Evolutionary conservation across 64 coral and sea anemone genomes (phyloP), one percentile per base, ranked within the genome.

Genomic region (Orbicella faveolata): DNA sequence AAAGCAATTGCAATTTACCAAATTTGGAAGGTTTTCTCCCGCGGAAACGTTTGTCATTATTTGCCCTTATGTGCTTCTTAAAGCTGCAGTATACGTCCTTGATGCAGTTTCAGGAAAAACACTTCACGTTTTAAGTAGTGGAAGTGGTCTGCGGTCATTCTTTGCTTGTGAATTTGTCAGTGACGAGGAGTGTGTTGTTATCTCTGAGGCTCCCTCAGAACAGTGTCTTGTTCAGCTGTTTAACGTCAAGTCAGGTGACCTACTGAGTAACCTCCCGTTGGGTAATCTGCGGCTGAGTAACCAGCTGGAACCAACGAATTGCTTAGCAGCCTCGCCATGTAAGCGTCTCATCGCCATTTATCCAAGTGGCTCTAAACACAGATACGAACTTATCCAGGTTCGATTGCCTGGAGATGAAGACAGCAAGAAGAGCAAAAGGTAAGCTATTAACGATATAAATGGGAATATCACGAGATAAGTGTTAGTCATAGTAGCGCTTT

Each of bases 121-220:
- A 21, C 52, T 14, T 13, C 23, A 53, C 21, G 55, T 20, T 26
- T 13, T 79, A 12, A 13, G 52, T n/a, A 57, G 1, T 23, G 2
- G 7, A 21, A n/a, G 48, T 8, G 7, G 16, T 39, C 23, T 0
- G 17, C 0, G 39, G 39, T 1, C 4, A 41, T 2, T 4, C 2
- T 8, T 25, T 41, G 8, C 30, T 18, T 57, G 44, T 53, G 25
- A n/a, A 37, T 79, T 79, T 26, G 52, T 79, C n/a, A 79, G 77
- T 79, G 51, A 79, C 21, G 77, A 79, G 52, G 77, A 53, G 23
- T 79, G 77, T 57, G 48, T 79, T 25, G 14, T 79, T 11, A 52
- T 2, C 13, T 21, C 21, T 0, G 1, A 17, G 3, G 0, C 4
- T 7, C 3, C 0, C 15, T 78, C 19, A n/a, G 0, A 14, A 57